phyloP scores from a whole-genome alignment of 2,113 vertebrate genomes.

The Aptenodytes patagonicus region DNA sequence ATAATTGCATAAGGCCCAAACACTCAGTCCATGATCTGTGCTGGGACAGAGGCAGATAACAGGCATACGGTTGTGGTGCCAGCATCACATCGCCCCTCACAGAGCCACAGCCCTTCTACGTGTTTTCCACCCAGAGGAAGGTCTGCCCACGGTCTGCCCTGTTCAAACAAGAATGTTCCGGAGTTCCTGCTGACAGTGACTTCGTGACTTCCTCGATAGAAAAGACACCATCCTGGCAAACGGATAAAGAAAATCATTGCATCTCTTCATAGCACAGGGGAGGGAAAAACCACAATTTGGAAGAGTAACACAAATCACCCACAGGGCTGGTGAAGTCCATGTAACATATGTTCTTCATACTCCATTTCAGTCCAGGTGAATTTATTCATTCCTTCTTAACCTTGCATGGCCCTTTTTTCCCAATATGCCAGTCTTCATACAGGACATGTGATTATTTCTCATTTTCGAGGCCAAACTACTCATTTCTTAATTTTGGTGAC shows the following conservation, averaged over 20 bases:
- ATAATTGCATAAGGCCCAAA: background rate
- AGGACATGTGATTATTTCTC: conserved; percentile 25
- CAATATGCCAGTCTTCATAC: background rate
- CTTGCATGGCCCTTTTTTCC: background rate
- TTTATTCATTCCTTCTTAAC: conserved; percentile 3
- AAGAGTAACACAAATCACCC: background rate
- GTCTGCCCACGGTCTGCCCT: background rate
- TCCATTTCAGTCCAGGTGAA: background rate
- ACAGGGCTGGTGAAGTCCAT: background rate
- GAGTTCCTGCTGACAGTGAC: background rate
- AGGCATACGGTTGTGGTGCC: background rate
- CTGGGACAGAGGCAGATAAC: background rate
- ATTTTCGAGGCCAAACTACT: conserved; percentile 14
- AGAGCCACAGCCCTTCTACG: background rate
- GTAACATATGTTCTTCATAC: conserved; percentile 4
- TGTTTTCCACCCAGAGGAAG: background rate
- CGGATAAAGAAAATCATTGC: background rate
- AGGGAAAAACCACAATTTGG: background rate
- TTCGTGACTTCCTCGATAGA: background rate
- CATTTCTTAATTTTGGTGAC: conserved; percentile 37
- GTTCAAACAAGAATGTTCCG: background rate
- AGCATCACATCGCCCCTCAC: background rate
- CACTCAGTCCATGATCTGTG: accelerated
- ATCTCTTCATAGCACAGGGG: background rate
- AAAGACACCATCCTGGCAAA: background rate